These are phyloP conservation scores for Watsonalla cultraria DNA, from an alignment of 2,888 invertebrate species.

Conservation along the genomic window DNA sequence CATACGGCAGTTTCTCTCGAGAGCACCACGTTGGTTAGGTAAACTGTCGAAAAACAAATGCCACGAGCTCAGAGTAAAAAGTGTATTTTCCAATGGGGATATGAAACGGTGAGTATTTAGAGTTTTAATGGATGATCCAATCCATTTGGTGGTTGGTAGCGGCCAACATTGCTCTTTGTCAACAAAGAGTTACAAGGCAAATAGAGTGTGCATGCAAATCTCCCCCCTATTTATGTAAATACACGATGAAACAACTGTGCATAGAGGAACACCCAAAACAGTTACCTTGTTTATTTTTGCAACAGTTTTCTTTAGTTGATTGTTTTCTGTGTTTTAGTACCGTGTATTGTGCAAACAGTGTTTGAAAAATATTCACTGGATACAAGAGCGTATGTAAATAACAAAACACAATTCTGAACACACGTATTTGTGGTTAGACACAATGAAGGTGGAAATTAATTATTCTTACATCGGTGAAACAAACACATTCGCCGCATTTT, in stretches of 20 bases:
- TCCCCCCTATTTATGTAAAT: conserved; percentile 62
- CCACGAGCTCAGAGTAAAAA: not conserved
- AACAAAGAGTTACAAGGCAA: conserved; percentile 38
- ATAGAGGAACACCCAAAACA: conserved; percentile 49
- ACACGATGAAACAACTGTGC: conserved; percentile 57
- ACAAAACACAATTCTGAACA: conserved; percentile 4
- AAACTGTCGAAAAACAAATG: not conserved
- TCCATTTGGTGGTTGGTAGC: conserved; percentile 40
- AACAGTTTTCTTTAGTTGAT: conserved; percentile 47
- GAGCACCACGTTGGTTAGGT: not conserved
- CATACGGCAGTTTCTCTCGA: not conserved
- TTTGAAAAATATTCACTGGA: not conserved
- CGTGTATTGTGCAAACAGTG: conserved; percentile 14
- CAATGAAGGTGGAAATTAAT: not conserved
- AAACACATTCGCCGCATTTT: not conserved
- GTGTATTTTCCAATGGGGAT: conserved; percentile 2
- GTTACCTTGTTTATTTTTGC: conserved; percentile 54
- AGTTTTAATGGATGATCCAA: conserved; percentile 48
- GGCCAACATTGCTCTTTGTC: conserved; percentile 34
- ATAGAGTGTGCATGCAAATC: conserved; percentile 60
- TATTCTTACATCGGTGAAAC: not conserved
- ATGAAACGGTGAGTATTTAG: conserved; percentile 19
- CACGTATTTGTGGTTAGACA: not conserved
- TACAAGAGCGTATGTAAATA: not conserved
- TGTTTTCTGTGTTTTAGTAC: conserved; percentile 37